Conservation (phyloP, 1,140 invertebrate genomes). For the Galleria mellonella region DNA sequence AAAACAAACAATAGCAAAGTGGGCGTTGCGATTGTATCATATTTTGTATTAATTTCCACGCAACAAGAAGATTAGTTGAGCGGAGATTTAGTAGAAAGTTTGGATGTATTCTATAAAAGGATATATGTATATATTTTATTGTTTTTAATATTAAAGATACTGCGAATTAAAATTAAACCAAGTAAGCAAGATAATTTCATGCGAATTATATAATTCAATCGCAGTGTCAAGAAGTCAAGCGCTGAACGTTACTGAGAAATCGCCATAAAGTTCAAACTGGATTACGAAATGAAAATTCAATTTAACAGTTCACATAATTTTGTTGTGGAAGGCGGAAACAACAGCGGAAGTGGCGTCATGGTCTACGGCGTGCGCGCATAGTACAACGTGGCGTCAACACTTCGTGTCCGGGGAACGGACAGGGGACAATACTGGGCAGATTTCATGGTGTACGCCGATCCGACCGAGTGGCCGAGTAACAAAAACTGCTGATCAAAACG, state of each 20-base stretch:
- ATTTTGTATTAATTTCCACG: no score
- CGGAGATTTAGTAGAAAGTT: no score
- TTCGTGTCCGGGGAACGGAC: conserved; percentile 7
- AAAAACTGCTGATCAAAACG: background rate
- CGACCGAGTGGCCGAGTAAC: background rate
- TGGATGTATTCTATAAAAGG: no score
- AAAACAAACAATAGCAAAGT: no score
- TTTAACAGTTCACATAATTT: conserved; percentile 43
- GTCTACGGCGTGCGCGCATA: conserved; percentile 35
- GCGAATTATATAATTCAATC: no score
- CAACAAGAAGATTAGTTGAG: no score
- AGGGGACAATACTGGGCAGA: background rate
- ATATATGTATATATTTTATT: no score
- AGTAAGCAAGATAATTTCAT: no score
- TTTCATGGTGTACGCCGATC: background rate
- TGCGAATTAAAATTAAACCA: no score
- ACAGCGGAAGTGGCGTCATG: conserved; percentile 59
- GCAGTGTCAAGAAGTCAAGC: background rate
- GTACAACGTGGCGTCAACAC: conserved; percentile 56
- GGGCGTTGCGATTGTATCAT: no score
- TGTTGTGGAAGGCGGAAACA: conserved; percentile 56
- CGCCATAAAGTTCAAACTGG: background rate
- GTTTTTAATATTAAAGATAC: no score
- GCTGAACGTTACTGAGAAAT: background rate
- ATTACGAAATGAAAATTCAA: conserved; percentile 34